These are phyloP conservation scores for Philonicus albiceps DNA, from an alignment of 2,888 invertebrate species.

Conservation along the genomic window DNA sequence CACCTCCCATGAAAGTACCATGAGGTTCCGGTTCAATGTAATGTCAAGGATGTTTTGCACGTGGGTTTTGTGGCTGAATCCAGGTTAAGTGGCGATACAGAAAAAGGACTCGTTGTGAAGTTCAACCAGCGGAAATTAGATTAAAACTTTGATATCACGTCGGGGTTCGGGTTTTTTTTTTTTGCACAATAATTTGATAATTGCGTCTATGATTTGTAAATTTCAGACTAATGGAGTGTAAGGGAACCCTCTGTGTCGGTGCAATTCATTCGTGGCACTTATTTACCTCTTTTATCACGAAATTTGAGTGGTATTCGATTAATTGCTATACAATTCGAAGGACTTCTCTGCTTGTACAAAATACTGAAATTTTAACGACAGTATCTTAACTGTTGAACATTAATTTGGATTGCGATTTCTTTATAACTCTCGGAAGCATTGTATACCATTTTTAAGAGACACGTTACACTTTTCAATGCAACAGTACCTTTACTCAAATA, in stretches of 20 bases:
- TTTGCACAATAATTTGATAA: constrained; percentile 13
- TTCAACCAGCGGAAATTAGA: constrained; percentile 40
- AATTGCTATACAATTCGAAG: neutral
- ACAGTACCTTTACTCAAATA: too few species aligned
- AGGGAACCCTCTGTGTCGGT: neutral
- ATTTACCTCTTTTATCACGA: neutral
- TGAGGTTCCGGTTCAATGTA: constrained; percentile 41
- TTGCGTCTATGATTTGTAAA: constrained; percentile 18
- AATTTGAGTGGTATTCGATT: neutral
- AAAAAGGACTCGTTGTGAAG: neutral
- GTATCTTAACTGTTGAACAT: neutral
- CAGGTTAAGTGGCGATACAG: constrained; percentile 19
- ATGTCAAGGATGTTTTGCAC: constrained; percentile 42
- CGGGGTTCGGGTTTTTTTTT: neutral
- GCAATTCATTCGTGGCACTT: neutral
- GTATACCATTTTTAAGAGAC: too few species aligned
- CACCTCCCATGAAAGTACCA: constrained; percentile 39
- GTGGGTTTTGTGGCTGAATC: constrained; percentile 25
- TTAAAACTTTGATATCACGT: constrained; percentile 39
- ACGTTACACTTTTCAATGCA: too few species aligned
- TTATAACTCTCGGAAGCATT: neutral
- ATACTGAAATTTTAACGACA: neutral
- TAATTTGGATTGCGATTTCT: neutral
- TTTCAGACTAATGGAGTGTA: constrained; percentile 7
- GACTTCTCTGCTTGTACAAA: neutral